Evolutionary conservation across 2,113 vertebrate genomes (phyloP).

Genomic region (Perognathus longimembris): DNA sequence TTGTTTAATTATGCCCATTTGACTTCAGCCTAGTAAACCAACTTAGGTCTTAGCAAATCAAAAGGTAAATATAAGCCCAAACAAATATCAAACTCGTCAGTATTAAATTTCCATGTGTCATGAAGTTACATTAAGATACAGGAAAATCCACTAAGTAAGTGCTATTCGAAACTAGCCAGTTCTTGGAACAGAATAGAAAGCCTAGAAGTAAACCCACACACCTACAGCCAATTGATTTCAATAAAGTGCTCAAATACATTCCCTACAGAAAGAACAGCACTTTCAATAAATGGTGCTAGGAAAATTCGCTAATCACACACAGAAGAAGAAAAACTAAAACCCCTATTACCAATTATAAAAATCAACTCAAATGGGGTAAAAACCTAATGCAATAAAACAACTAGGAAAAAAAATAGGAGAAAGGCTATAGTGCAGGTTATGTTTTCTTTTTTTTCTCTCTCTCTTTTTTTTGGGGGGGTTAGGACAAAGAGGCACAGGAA

Average conservation of each 20-base stretch:
- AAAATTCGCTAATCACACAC: neutral
- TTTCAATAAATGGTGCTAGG: neutral
- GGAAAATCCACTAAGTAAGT: neutral
- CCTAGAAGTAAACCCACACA: neutral
- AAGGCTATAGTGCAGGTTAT: neutral
- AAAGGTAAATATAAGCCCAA: neutral
- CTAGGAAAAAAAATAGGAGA: neutral
- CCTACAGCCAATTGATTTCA: neutral
- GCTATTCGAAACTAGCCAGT: neutral
- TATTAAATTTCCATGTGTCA: neutral
- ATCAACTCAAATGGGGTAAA: neutral
- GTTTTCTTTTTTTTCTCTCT: no score
- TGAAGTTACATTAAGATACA: neutral
- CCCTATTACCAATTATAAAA: neutral
- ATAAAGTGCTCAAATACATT: neutral
- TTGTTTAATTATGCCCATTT: conserved; percentile 11
- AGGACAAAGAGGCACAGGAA: conserved; percentile 4
- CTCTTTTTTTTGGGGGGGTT: no score
- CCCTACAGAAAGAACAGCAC: neutral
- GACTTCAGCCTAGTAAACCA: conserved; percentile 49
- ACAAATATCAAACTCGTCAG: neutral
- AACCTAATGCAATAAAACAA: neutral
- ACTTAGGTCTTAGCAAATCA: neutral
- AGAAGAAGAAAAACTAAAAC: neutral
- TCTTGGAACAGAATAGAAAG: neutral